These are phyloP conservation scores for Ruditapes philippinarum DNA, from an alignment of 1,140 invertebrate species.

Conservation along the genomic window DNA sequence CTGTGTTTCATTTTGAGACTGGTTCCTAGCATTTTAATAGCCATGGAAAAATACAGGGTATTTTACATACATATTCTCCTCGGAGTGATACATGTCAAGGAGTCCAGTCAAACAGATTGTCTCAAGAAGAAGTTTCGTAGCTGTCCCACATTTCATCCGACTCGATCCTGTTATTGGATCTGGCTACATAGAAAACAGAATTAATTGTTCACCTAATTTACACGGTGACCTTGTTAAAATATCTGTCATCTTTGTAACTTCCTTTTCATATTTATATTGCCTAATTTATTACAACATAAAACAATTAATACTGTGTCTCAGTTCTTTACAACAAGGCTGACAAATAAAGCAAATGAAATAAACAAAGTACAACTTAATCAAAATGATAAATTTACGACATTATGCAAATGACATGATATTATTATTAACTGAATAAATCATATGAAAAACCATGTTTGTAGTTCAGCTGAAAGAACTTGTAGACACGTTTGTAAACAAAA, in stretches of 20 bases:
- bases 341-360: not conserved
- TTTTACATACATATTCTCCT: conserved; percentile 44
- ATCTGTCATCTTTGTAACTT: not conserved
- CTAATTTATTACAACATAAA: not conserved
- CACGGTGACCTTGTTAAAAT: too few relatives aligned
- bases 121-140: conserved; percentile 85
- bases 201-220: too few relatives aligned
- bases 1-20: too few relatives aligned
- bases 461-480: too few relatives aligned
- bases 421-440: not conserved
- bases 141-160: conserved; percentile 85
- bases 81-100: not conserved
- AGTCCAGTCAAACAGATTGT: conserved; percentile 72
- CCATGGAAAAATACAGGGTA: too few relatives aligned
- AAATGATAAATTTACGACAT: conserved; percentile 1
- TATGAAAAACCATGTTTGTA: too few relatives aligned
- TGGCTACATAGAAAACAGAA: conserved; percentile 71
- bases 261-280: not conserved
- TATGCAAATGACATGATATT: not conserved
- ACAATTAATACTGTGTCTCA: not conserved
- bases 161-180: conserved; percentile 86
- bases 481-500: too few relatives aligned
- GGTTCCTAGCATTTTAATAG: too few relatives aligned
- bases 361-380: not conserved
- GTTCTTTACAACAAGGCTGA: not conserved